These are phyloP conservation scores for Lumbricus terrestris DNA, from an alignment of 2,888 invertebrate genomes.

Conservation along the genomic window DNA sequence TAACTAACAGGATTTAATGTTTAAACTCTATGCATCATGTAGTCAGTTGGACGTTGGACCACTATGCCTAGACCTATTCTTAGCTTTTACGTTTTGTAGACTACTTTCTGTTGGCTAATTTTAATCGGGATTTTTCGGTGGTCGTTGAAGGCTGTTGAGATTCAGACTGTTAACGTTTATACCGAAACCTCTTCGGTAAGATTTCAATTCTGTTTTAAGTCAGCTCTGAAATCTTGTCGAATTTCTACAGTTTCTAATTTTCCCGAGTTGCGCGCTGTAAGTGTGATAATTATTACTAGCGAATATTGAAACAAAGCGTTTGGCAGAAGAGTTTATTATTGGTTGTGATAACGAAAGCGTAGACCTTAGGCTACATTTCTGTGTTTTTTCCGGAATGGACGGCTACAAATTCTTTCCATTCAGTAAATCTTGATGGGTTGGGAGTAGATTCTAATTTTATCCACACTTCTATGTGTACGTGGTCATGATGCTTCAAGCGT, in stretches of 20 bases:
- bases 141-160: background rate
- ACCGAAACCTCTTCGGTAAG: background rate
- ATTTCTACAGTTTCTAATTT: background rate
- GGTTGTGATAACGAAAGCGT: background rate
- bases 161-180: background rate
- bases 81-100: no score
- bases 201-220: background rate
- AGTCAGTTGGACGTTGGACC: background rate
- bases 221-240: background rate
- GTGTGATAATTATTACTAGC: background rate
- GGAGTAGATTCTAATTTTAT: no score
- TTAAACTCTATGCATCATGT: no score
- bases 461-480: no score
- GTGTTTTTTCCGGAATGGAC: background rate
- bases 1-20: no score
- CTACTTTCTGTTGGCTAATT: background rate
- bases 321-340: no score
- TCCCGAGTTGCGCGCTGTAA: background rate
- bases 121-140: background rate
- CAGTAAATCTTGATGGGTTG: no score
- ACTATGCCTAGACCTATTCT: no score
- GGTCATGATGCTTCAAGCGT: no score
- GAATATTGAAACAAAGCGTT: background rate
- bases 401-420: no score
- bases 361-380: background rate